Evolutionary conservation across 2,888 invertebrate species (phyloP), one percentile per base, ranked within the genome.

Genomic region (Alentia gelatinosa): DNA sequence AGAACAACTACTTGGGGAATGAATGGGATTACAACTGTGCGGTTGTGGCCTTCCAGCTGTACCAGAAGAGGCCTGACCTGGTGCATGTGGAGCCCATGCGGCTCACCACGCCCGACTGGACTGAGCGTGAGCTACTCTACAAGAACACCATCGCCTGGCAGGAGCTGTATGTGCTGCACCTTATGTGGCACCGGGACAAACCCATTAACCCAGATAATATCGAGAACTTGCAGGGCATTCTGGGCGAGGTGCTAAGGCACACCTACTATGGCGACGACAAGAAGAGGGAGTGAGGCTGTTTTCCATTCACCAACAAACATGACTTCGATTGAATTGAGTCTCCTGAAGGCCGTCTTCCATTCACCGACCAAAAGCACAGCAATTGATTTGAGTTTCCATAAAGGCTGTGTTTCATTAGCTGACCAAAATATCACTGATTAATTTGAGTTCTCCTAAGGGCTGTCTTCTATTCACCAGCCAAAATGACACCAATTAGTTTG

Each of bases 1-100:
- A 33, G 47, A 68, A 89, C 23, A 89, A 89, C 47, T 89, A 89
- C 75, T 23, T 12, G 26, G 26, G 40, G 1, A 19, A 15, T 7
- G 19, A 40, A 26, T 89, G 89, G 89, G 89, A 89, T 42, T 89
- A 89, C 30, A 89, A 89, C 42, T 89, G 74, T 42, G 74, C 68
- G 15, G 26, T 5, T 0, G 75, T 89, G n/a, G 40, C 89, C 0
- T 89, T 75, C 35, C 0, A 9, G 40, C n/a, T 89, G n/a, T 89
- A 68, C 37, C 15, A 5, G 23, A 39, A 89, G 40, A 37, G 33
- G 19, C 89, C 89, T 26, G 42, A 89, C 23, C 30, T 89, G 89
- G 33, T 89, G 1, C 75, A 89, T 30, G 42, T 89, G 12, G 89
- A 74, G 75, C 23, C 7, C 0, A 0, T 19, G 0, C 39, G 9